phyloP scores from a whole-genome alignment of 2,113 vertebrate species.

The Hassar affinis region DNA sequence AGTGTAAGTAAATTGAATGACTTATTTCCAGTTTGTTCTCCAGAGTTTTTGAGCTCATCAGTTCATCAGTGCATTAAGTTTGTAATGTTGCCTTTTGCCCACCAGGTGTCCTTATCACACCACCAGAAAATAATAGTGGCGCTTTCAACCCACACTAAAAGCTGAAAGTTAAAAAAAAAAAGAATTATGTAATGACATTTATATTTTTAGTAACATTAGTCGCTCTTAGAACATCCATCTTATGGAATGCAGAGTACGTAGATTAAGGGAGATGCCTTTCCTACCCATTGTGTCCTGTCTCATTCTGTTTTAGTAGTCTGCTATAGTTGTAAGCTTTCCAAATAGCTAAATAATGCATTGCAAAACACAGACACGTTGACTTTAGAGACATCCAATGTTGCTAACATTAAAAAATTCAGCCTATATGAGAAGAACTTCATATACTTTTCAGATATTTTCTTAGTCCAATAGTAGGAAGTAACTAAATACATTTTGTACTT shows the following conservation, averaged over 20 bases:
- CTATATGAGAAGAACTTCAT: not conserved
- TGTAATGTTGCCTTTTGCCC: conserved; percentile 35
- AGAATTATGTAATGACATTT: not conserved
- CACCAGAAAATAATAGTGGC: not conserved
- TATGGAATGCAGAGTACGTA: not conserved
- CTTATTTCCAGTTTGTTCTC: not conserved
- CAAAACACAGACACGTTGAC: not conserved
- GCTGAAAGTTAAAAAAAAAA: not conserved
- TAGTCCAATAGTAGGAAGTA: not conserved
- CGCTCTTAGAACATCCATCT: not conserved
- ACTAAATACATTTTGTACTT: too few species aligned
- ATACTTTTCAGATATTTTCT: not conserved
- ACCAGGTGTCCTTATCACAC: conserved; percentile 59
- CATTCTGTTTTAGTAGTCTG: not conserved
- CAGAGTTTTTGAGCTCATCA: not conserved
- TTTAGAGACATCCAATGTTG: not conserved
- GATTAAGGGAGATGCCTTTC: not conserved
- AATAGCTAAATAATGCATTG: not conserved
- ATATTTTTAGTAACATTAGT: not conserved
- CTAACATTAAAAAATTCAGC: not conserved
- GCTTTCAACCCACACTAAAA: not conserved
- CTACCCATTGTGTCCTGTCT: not conserved
- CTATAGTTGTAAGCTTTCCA: not conserved
- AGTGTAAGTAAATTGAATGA: not conserved
- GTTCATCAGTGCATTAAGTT: too few species aligned